Evolutionary conservation across 2,888 invertebrate genomes (phyloP).

Genomic region (Cephus sareptanus): DNA sequence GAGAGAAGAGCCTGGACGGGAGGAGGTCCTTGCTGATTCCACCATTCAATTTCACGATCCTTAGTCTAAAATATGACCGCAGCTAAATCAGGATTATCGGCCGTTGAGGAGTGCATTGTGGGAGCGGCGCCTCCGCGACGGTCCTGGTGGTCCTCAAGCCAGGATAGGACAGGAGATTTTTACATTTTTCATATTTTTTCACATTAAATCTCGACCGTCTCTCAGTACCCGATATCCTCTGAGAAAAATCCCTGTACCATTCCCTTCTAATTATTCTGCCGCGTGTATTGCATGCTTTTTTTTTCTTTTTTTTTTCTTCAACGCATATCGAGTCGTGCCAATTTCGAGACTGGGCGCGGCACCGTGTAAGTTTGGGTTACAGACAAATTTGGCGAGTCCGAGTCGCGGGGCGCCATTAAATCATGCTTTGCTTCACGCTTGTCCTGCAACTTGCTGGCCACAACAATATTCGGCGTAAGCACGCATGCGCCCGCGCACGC

Average conservation of each 20-base stretch:
- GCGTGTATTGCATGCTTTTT: slow-evolving; percentile 10
- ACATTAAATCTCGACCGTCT: neutral
- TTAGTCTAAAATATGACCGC: slow-evolving; percentile 54
- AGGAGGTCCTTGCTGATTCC: slow-evolving; percentile 43
- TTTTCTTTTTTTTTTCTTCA: neutral
- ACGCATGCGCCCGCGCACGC: slow-evolving; percentile 1
- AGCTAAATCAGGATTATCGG: slow-evolving; percentile 59
- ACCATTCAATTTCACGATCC: slow-evolving; percentile 58
- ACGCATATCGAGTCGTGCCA: neutral
- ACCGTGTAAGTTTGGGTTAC: slow-evolving; percentile 6
- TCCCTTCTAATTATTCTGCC: neutral
- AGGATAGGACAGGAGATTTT: neutral
- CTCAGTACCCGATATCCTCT: neutral
- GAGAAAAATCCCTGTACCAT: neutral
- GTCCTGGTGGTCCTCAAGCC: neutral
- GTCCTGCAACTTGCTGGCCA: slow-evolving; percentile 9
- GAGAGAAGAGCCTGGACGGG: slow-evolving; percentile 18
- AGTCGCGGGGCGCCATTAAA: slow-evolving; percentile 24
- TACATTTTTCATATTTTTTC: neutral
- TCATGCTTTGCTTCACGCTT: slow-evolving; percentile 22
- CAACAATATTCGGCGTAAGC: slow-evolving; percentile 1
- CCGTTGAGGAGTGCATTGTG: slow-evolving; percentile 16
- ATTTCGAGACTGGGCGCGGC: slow-evolving; percentile 3
- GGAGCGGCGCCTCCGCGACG: neutral
- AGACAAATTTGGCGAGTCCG: slow-evolving; percentile 22